Evolutionary conservation across 2,113 vertebrate species (phyloP).

Genomic region (Columba livia): DNA sequence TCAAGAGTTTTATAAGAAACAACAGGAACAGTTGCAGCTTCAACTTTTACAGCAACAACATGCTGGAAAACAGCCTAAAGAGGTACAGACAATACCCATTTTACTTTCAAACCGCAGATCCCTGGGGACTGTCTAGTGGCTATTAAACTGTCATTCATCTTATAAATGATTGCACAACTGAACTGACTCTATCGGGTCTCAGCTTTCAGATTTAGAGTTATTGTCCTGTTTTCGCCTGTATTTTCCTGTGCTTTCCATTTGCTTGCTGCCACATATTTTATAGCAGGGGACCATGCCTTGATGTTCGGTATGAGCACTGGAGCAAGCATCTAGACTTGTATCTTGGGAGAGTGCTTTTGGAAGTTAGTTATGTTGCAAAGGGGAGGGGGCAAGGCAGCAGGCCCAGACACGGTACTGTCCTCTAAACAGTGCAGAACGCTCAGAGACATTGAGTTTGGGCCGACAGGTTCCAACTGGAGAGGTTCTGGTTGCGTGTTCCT

Average conservation of each 20-base stretch:
- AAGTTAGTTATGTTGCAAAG: conserved; percentile 28
- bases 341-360: background rate
- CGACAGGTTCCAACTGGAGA: background rate
- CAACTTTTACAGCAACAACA: conserved; percentile 99
- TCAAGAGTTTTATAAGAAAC: conserved; percentile 99
- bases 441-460: background rate
- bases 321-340: background rate
- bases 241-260: conserved; percentile 65
- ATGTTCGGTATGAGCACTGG: background rate
- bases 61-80: conserved; percentile 98
- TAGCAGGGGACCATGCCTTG: background rate
- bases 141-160: conserved; percentile 81
- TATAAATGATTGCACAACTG: conserved; percentile 77
- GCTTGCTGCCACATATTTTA: conserved; percentile 60
- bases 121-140: conserved; percentile 70
- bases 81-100: conserved; percentile 87
- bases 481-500: background rate
- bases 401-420: background rate
- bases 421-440: background rate
- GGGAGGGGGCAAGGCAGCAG: background rate
- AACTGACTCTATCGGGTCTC: conserved; percentile 71
- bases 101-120: conserved; percentile 76
- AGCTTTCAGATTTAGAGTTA: conserved; percentile 74
- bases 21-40: conserved; percentile 99
- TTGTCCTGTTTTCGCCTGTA: conserved; percentile 68